Evolutionary conservation across 2,888 invertebrate species (phyloP).

Genomic region (Theodoxus fluviatilis): DNA sequence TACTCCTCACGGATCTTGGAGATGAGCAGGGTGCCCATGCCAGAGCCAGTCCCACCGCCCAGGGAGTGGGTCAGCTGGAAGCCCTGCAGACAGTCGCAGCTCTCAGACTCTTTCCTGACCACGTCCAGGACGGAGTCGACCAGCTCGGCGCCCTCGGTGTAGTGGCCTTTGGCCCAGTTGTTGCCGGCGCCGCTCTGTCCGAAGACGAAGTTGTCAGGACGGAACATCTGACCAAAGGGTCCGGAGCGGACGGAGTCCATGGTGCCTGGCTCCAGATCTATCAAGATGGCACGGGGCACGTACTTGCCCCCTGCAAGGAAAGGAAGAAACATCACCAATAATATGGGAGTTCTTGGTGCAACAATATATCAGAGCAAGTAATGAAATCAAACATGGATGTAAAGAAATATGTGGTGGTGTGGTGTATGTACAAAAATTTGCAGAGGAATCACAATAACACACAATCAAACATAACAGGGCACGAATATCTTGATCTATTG

Average conservation of each 20-base stretch:
- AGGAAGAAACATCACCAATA: too few relatives aligned
- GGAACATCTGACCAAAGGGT: slow-evolving; percentile 88
- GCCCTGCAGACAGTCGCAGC: slow-evolving; percentile 60
- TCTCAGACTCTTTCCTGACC: slow-evolving; percentile 59
- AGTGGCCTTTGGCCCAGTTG: slow-evolving; percentile 60
- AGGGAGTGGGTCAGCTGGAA: slow-evolving; percentile 71
- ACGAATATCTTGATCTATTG: too few relatives aligned
- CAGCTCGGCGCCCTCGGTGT: slow-evolving; percentile 60
- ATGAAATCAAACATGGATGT: too few relatives aligned
- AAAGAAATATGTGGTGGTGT: too few relatives aligned
- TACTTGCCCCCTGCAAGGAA: slow-evolving; percentile 82
- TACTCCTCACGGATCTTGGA: slow-evolving; percentile 96
- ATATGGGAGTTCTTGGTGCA: too few relatives aligned
- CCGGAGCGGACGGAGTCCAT: slow-evolving; percentile 95
- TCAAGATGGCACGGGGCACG: slow-evolving; percentile 89
- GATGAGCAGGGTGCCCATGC: slow-evolving; percentile 88
- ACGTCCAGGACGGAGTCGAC: slow-evolving; percentile 62
- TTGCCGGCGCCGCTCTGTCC: slow-evolving; percentile 56
- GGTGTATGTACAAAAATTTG: too few relatives aligned
- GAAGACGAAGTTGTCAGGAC: slow-evolving; percentile 95
- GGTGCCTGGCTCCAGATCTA: slow-evolving; percentile 92
- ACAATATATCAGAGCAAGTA: too few relatives aligned
- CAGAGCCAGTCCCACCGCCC: slow-evolving; percentile 87
- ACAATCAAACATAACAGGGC: too few relatives aligned
- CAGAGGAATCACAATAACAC: too few relatives aligned